Evolutionary conservation across 2,888 invertebrate species (phyloP), one percentile per base, ranked within the genome.

Genomic region (Suillia variegata): DNA sequence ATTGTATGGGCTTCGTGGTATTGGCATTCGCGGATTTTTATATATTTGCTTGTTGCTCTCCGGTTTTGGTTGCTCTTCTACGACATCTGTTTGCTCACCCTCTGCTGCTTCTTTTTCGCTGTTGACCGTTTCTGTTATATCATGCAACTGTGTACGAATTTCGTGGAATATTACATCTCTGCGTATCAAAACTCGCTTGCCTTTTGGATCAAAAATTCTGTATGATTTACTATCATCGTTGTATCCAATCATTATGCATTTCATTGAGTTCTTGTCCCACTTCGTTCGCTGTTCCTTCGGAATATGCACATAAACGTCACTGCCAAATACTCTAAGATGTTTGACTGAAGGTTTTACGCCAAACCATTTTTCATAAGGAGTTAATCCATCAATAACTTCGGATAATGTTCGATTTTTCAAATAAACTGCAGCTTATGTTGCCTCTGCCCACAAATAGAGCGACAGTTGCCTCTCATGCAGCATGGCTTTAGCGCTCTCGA

Each of bases 391-490:
- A 26, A 67, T 54, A 10, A 61, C 53, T 17, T 59, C 63, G 15
- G 65, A 63, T 26, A 65, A 70, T 1, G 58, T 76, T 34, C 77
- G 59, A 55, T 80, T 79, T 3, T 76, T 60, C 17, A 77, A 51
- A 57, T 76, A 77, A 0, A 70, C 69, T 8, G 75, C 73, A 59
- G 70, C 72, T 8, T 70, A 65, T 0, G 75, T 69, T 1, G 78
- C 78, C 64, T 80, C 79, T 17, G 76, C 75, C 78, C 78, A 80
- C 3, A 77, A 59, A 54, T 34, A 54, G 10, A 21, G n/a, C 13
- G 48, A 22, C 10, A 54, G 2, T 13, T 54, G 8, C 24, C 13
- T 58, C 60, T 53, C 26, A 50, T 57, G 56, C 13, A 61, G 18
- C 61, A 63, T 63, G 2, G 55, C 51, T 48, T 58, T 56, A 13